phyloP scores from a whole-genome alignment of 2,888 invertebrate species.

The Exocentrus adspersus region DNA sequence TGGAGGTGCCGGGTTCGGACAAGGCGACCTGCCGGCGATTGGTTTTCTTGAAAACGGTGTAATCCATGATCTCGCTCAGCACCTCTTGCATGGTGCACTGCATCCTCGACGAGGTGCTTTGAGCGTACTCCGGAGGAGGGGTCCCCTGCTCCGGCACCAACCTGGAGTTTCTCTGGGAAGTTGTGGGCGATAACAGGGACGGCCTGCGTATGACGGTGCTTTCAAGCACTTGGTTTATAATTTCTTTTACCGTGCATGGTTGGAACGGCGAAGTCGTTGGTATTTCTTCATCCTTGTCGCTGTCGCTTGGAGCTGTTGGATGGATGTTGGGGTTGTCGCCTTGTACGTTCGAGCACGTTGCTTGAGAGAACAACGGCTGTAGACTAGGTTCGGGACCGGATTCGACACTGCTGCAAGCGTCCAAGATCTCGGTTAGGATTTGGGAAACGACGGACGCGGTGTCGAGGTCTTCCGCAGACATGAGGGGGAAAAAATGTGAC shows the following conservation, averaged over 20 bases:
- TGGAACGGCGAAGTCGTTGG: neutral
- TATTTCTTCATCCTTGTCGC: neutral
- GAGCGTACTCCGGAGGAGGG: neutral
- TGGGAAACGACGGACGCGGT: neutral
- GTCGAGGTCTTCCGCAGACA: neutral
- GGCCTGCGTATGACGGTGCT: conserved; percentile 12
- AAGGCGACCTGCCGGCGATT: neutral
- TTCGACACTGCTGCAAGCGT: neutral
- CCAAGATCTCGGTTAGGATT: neutral
- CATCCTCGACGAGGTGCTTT: neutral
- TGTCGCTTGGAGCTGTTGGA: neutral
- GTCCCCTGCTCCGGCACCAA: neutral
- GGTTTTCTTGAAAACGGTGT: conserved; percentile 20
- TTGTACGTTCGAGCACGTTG: neutral
- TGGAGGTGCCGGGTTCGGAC: conserved; percentile 3
- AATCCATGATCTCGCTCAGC: conserved; percentile 33
- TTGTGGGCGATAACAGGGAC: neutral
- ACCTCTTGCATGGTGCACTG: conserved; percentile 33
- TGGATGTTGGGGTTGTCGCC: neutral
- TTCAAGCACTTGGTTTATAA: conserved; percentile 7
- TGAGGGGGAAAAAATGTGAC: no score
- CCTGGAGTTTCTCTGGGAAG: neutral
- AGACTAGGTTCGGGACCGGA: neutral
- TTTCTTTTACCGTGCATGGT: conserved; percentile 18
- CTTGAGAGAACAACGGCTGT: neutral